Evolutionary conservation across 1,140 invertebrate species (phyloP), one percentile per base, ranked within the genome.

Genomic region (Penaeus chinensis): DNA sequence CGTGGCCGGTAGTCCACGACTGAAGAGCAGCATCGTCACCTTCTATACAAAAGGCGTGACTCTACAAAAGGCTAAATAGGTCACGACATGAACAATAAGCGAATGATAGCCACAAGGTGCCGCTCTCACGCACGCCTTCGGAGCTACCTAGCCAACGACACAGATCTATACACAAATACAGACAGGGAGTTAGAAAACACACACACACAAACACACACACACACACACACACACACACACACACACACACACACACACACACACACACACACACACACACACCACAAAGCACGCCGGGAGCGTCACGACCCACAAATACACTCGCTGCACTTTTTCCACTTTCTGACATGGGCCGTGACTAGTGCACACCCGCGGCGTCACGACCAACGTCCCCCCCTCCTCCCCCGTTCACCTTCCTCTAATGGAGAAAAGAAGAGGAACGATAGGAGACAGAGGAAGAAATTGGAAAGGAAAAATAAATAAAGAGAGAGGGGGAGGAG

Each of bases 321-420:
- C 81, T 47, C 62, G 62, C 81, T 16, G 81, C 32, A 69, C 62
- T 82, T 82, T 82, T 82, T 82, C 63, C 65, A 69, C 81, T 82
- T 66, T 82, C 81, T 27, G 81, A 82, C 81, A 82, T 65, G 81
- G 81, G 62, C 81, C 81, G 81, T 82, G 81, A 82, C 81, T 65
- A 82, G 81, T 47, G 62, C 65, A 82, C 81, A 47, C 62, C 32
- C 37, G 19, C 65, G 18, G 62, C 65, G 81, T 82, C 81, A 82
- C 81, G 81, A 82, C 62, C 63, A 54, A 79, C 42, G 20, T 60
- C 20, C 22, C 13, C 47, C 77, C 13, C 61, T 37, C 22, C 60
- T 54, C 16, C 60, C 76, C 47, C 42, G 27, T 13, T 27, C 47
- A 7, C n/a, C 47, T 24, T 42, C 37, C 16, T 22, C 47, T 60